Conservation (phyloP, 2,888 invertebrate species). For the Dascillus cervinus region DNA sequence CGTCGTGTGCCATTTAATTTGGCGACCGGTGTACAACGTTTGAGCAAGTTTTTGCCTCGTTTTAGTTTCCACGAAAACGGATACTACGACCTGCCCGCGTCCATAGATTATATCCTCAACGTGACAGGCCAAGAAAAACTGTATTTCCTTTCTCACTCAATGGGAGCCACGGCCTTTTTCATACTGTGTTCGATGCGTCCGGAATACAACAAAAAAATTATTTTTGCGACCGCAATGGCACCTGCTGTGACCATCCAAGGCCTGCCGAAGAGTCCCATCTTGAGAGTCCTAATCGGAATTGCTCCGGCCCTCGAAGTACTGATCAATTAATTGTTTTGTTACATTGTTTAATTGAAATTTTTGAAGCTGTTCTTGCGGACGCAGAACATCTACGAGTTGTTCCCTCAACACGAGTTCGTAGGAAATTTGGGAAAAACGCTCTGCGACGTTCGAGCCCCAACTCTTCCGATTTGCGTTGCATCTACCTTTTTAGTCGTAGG, state of each 20-base stretch:
- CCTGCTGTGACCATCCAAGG: slow-evolving; percentile 33
- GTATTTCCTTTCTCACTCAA: slow-evolving; percentile 57
- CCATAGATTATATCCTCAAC: slow-evolving; percentile 50
- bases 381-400: slow-evolving; percentile 33
- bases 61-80: slow-evolving; percentile 58
- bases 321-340: too few species aligned
- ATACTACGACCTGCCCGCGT: slow-evolving; percentile 52
- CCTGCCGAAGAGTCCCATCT: too few species aligned
- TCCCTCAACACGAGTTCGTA: slow-evolving; percentile 31
- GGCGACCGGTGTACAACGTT: too few species aligned
- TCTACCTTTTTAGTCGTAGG: slow-evolving; percentile 54
- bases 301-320: too few species aligned
- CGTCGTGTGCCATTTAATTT: too few species aligned
- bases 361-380: too few species aligned
- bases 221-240: slow-evolving; percentile 33
- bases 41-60: too few species aligned
- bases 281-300: too few species aligned
- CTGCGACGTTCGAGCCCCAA: slow-evolving; percentile 42
- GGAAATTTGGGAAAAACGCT: slow-evolving; percentile 30
- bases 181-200: slow-evolving; percentile 41
- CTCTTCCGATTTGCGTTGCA: slow-evolving; percentile 51
- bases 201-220: slow-evolving; percentile 37
- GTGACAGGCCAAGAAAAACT: slow-evolving; percentile 44
- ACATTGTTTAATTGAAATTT: too few species aligned
- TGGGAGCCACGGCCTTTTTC: slow-evolving; percentile 47